Evolutionary conservation across 2,113 vertebrate species (phyloP).

Genomic region (Stomatorhinus ivindoensis): DNA sequence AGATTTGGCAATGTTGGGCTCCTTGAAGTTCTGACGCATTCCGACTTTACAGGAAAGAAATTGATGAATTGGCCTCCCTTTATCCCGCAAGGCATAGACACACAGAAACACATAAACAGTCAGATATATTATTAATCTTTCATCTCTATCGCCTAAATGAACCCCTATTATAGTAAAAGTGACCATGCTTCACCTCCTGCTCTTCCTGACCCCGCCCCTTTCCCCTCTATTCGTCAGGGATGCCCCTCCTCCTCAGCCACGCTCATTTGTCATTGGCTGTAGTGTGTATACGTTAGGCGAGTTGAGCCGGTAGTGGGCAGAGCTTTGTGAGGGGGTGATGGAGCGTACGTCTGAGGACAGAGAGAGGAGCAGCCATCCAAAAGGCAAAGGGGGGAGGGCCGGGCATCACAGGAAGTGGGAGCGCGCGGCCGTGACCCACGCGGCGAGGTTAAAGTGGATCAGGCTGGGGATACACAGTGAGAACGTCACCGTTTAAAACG

Average conservation of each 20-base stretch:
- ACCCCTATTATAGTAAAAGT: slow-evolving; percentile 14
- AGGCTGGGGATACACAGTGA: background rate
- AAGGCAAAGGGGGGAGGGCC: background rate
- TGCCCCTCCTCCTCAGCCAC: background rate
- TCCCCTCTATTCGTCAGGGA: background rate
- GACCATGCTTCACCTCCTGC: background rate
- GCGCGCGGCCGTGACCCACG: background rate
- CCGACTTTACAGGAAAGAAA: slow-evolving; percentile 19
- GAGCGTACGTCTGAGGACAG: background rate
- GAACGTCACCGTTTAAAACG: background rate
- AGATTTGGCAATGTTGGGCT: slow-evolving; percentile 19
- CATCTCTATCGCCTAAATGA: slow-evolving; percentile 2
- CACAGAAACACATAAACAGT: slow-evolving; percentile 14
- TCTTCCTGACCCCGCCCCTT: background rate
- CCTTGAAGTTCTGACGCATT: background rate
- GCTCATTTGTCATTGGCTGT: background rate
- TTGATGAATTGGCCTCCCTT: background rate
- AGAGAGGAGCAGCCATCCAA: background rate
- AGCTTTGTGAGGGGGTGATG: background rate
- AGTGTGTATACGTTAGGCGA: background rate
- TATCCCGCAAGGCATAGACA: slow-evolving; percentile 6
- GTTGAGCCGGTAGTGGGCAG: background rate
- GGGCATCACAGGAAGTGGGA: background rate
- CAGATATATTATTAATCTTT: slow-evolving; percentile 16
- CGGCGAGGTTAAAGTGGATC: background rate